These are phyloP conservation scores for Parasteatoda tepidariorum DNA, from an alignment of 1,140 invertebrate genomes.

Conservation along the genomic window DNA sequence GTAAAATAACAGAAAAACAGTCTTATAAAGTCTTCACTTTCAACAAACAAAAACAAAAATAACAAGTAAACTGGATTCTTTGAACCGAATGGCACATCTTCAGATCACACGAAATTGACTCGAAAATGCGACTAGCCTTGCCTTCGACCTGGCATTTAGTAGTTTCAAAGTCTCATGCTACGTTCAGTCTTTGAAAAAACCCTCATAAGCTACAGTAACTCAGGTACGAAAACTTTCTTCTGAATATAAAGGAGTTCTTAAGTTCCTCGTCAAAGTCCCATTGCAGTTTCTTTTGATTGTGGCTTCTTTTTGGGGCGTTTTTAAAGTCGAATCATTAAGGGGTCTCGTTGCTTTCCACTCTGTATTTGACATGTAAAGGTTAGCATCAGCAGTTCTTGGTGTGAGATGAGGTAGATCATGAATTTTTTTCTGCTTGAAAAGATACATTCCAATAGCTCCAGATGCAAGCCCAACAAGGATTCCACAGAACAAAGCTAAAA, in stretches of 20 bases:
- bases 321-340: conserved; percentile 5
- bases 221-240: conserved; percentile 51
- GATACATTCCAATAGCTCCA: conserved; percentile 50
- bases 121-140: background rate
- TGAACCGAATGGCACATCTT: background rate
- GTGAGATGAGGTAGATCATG: conserved; percentile 50
- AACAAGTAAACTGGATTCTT: background rate
- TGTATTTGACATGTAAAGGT: conserved; percentile 59
- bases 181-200: background rate
- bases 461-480: conserved; percentile 32
- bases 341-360: conserved; percentile 51
- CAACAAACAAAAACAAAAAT: background rate
- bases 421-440: conserved; percentile 53
- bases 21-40: too few relatives aligned
- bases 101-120: background rate
- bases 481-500: conserved; percentile 37
- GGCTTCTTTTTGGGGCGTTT: conserved; percentile 49
- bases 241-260: conserved; percentile 50
- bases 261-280: conserved; percentile 48
- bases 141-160: background rate
- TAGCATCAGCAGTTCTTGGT: conserved; percentile 50
- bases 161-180: background rate
- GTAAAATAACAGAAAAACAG: too few relatives aligned
- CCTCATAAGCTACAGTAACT: background rate
- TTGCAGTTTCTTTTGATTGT: conserved; percentile 53